Conservation (phyloP, 2,888 invertebrate species). For the Orthosia incerta region DNA sequence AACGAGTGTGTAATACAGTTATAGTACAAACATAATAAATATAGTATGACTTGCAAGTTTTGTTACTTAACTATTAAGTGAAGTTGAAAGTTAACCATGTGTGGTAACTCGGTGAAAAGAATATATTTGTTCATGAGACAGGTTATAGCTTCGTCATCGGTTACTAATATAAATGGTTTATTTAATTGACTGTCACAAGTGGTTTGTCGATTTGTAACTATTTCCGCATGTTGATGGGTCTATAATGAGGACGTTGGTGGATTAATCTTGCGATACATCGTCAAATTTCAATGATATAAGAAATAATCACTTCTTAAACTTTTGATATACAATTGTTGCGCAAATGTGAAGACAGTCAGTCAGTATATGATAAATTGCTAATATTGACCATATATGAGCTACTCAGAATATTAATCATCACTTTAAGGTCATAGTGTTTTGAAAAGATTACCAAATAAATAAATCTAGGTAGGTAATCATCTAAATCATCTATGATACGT, state of each 20-base stretch:
- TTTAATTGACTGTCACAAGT: constrained; percentile 16
- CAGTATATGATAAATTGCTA: not conserved
- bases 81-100: constrained; percentile 23
- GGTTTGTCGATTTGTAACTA: not conserved
- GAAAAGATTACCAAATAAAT: not conserved
- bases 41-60: constrained; percentile 15
- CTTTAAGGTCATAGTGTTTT: not conserved
- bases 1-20: not conserved
- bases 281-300: not conserved
- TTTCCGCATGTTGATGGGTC: not conserved
- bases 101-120: constrained; percentile 4
- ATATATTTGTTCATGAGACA: constrained; percentile 24
- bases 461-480: not conserved
- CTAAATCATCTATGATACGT: not conserved
- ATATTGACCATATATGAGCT: not conserved
- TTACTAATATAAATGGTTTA: not conserved
- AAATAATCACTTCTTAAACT: not conserved
- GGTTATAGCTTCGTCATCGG: constrained; percentile 31
- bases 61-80: constrained; percentile 4
- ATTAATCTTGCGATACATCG: not conserved
- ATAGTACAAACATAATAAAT: constrained; percentile 18
- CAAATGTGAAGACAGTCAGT: not conserved
- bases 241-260: not conserved
- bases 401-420: not conserved
- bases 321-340: not conserved